phyloP scores from a whole-genome alignment of 1,140 invertebrate genomes.

The Forficula auricularia region DNA sequence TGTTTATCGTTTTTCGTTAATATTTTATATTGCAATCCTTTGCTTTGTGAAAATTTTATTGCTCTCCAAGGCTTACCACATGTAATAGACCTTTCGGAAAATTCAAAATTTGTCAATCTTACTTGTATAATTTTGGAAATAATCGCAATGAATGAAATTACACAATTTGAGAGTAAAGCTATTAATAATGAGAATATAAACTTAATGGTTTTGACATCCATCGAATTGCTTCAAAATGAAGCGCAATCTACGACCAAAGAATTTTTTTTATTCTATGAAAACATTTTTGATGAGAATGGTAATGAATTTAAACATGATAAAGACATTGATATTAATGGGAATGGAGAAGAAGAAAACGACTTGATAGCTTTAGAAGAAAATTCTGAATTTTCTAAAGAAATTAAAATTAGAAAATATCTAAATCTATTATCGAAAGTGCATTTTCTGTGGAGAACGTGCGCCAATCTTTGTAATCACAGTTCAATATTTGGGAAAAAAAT shows the following conservation, averaged over 20 bases:
- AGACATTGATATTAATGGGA: no score
- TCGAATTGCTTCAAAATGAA: no score
- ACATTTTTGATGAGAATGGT: no score
- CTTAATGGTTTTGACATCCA: no score
- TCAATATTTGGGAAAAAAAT: conserved; percentile 33
- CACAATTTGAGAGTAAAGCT: no score
- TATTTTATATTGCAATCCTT: no score
- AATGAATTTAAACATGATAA: no score
- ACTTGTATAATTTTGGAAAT: conserved; percentile 42
- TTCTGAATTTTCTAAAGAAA: no score
- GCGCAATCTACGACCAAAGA: no score
- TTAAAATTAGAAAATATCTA: conserved; percentile 16
- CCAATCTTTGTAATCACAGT: conserved; percentile 35
- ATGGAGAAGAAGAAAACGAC: conserved; percentile 19
- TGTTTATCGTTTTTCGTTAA: conserved; percentile 38
- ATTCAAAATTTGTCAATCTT: conserved; percentile 34
- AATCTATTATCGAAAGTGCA: conserved; percentile 23
- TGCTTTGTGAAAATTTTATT: conserved; percentile 31
- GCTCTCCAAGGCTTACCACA: conserved; percentile 35
- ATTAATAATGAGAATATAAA: no score
- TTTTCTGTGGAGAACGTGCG: conserved; percentile 37
- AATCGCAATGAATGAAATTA: conserved; percentile 33
- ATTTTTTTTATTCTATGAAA: no score
- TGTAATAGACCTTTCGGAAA: conserved; percentile 31
- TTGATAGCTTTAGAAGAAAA: no score